Conservation (phyloP, 2,797 vertebrate genomes). For the Epinephelus malabaricus region DNA sequence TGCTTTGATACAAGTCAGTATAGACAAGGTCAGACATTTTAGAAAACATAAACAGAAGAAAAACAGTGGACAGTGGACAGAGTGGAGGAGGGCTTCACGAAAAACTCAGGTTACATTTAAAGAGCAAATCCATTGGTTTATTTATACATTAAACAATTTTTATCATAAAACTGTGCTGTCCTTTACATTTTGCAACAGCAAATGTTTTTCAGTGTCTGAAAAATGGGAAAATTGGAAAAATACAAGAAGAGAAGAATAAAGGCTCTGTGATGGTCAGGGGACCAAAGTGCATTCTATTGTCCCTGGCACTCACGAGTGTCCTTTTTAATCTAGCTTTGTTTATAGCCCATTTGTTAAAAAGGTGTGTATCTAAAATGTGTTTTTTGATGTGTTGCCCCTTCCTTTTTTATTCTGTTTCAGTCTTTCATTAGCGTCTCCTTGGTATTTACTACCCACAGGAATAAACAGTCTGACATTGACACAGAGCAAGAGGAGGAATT, state of each 20-base stretch:
- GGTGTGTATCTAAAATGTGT: constrained; percentile 39
- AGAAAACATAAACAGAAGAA: too few relatives aligned
- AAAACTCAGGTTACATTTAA: too few relatives aligned
- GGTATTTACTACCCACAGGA: constrained; percentile 45
- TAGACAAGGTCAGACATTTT: too few relatives aligned
- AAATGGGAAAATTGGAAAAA: neutral
- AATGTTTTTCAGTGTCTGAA: neutral
- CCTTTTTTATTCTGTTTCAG: neutral
- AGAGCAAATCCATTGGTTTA: too few relatives aligned
- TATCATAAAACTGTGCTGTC: too few relatives aligned
- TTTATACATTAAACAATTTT: too few relatives aligned
- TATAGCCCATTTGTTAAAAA: constrained; percentile 23
- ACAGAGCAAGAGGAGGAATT: constrained; percentile 30
- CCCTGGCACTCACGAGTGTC: neutral
- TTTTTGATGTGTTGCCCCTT: constrained; percentile 22
- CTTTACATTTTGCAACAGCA: neutral
- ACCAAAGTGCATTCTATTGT: neutral
- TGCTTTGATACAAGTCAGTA: too few relatives aligned
- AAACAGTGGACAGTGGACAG: too few relatives aligned
- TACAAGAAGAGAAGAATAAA: neutral
- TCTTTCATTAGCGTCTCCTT: constrained; percentile 22
- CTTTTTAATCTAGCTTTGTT: constrained; percentile 43
- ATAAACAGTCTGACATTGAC: constrained; percentile 62
- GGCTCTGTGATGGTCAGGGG: neutral
- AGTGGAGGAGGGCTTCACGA: too few relatives aligned